phyloP scores from a whole-genome alignment of 2,113 vertebrate genomes.

The Limanda limanda region DNA sequence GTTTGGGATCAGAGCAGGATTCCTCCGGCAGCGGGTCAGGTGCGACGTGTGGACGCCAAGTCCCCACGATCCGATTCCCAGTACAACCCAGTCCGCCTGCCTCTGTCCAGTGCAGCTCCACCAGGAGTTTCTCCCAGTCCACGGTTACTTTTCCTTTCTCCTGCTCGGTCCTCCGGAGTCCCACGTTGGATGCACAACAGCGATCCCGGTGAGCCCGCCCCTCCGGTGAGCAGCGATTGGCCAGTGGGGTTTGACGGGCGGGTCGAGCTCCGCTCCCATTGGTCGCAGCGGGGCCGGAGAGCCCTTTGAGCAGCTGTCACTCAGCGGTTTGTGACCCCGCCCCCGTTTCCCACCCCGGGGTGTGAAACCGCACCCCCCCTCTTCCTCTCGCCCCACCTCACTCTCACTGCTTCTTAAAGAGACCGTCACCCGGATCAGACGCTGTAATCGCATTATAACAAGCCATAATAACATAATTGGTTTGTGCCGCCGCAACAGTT shows the following conservation, averaged over 20 bases:
- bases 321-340: slow-evolving; percentile 77
- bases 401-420: slow-evolving; percentile 87
- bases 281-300: slow-evolving; percentile 55
- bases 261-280: slow-evolving; percentile 41
- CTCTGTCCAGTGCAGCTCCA: slow-evolving; percentile 59
- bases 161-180: slow-evolving; percentile 72
- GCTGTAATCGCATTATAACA: slow-evolving; percentile 76
- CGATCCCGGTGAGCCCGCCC: slow-evolving; percentile 67
- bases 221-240: slow-evolving; percentile 72
- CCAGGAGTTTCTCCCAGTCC: slow-evolving; percentile 73
- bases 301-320: slow-evolving; percentile 71
- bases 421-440: slow-evolving; percentile 65
- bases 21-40: slow-evolving; percentile 55
- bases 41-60: slow-evolving; percentile 64
- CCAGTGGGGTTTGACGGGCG: slow-evolving; percentile 10
- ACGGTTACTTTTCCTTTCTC: slow-evolving; percentile 74
- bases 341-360: slow-evolving; percentile 89
- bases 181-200: slow-evolving; percentile 90
- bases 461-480: slow-evolving; percentile 73
- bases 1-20: slow-evolving; percentile 45
- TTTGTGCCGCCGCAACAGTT: slow-evolving; percentile 20
- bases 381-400: slow-evolving; percentile 51
- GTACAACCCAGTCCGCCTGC: slow-evolving; percentile 57
- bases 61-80: slow-evolving; percentile 67
- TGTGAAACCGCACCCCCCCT: slow-evolving; percentile 88